Evolutionary conservation across 2,888 invertebrate genomes (phyloP).

Genomic region (Amorpha juglandis): DNA sequence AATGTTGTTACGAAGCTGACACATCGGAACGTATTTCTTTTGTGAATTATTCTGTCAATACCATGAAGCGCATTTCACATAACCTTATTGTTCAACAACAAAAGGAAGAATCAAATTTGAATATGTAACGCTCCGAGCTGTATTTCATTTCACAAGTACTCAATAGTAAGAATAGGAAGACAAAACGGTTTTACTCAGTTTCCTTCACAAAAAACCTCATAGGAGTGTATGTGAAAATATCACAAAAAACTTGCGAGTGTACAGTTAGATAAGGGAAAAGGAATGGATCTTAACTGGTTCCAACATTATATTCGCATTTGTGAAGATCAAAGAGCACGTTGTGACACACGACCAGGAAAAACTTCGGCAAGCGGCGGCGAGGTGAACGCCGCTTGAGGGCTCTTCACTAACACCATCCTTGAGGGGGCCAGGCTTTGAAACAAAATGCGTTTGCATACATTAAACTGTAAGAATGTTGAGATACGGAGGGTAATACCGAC

Average conservation of each 20-base stretch:
- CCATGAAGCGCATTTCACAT: slow-evolving; percentile 45
- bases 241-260: slow-evolving; percentile 59
- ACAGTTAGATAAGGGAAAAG: slow-evolving; percentile 65
- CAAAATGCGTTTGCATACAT: slow-evolving; percentile 85
- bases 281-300: slow-evolving; percentile 73
- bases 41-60: slow-evolving; percentile 58
- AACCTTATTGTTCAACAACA: slow-evolving; percentile 46
- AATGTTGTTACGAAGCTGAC: slow-evolving; percentile 59
- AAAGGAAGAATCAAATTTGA: slow-evolving; percentile 49
- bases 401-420: slow-evolving; percentile 74
- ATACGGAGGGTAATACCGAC: slow-evolving; percentile 74
- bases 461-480: slow-evolving; percentile 83
- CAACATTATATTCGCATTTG: slow-evolving; percentile 82
- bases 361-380: slow-evolving; percentile 59
- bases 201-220: slow-evolving; percentile 57
- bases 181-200: slow-evolving; percentile 68
- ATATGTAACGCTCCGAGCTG: slow-evolving; percentile 54
- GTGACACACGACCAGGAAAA: slow-evolving; percentile 74
- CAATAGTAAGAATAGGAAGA: slow-evolving; percentile 63
- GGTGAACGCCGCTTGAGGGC: slow-evolving; percentile 73
- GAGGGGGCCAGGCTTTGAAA: slow-evolving; percentile 82
- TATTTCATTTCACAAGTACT: slow-evolving; percentile 65
- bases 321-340: slow-evolving; percentile 81
- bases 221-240: slow-evolving; percentile 62
- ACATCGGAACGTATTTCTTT: slow-evolving; percentile 57